Percentiles rank a stretch among this genome's conserved stretches.
Conservation (phyloP, 1,140 invertebrate species). For the Diplogasteroides magnus region DNA sequence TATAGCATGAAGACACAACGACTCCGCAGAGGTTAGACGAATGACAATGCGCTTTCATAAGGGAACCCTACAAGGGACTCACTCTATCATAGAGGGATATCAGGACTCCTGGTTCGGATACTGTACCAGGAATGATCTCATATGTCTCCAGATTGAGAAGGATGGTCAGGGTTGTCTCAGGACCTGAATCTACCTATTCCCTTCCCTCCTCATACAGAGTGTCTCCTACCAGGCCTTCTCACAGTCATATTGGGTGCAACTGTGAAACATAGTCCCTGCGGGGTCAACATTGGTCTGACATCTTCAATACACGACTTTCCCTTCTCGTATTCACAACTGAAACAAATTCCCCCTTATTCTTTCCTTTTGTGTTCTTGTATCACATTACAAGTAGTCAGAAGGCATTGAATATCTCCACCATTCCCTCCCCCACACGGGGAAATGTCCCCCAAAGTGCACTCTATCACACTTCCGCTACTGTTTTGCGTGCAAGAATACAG, state of each 20-base stretch:
- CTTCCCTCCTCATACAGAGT: no score
- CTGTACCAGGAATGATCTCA: slow-evolving; percentile 35
- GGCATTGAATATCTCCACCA: no score
- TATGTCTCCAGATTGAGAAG: slow-evolving; percentile 36
- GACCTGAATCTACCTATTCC: no score
- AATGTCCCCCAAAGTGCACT: no score
- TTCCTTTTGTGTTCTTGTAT: neutral
- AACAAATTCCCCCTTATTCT: neutral
- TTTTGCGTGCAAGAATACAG: no score
- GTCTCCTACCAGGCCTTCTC: slow-evolving; percentile 24
- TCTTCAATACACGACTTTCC: slow-evolving; percentile 34
- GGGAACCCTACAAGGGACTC: slow-evolving; percentile 10
- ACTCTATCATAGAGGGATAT: slow-evolving; percentile 36
- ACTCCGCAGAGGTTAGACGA: no score
- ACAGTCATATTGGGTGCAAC: slow-evolving; percentile 35
- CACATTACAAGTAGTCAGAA: no score
- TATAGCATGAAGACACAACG: no score
- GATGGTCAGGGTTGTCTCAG: slow-evolving; percentile 34
- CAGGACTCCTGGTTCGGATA: slow-evolving; percentile 32
- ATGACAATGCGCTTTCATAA: no score
- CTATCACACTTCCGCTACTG: no score
- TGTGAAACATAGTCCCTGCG: slow-evolving; percentile 34
- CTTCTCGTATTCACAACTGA: slow-evolving; percentile 37
- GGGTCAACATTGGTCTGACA: slow-evolving; percentile 33
- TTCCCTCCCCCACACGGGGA: no score